Evolutionary conservation across 2,113 vertebrate genomes (phyloP).

Genomic region (Bubo blakistoni): DNA sequence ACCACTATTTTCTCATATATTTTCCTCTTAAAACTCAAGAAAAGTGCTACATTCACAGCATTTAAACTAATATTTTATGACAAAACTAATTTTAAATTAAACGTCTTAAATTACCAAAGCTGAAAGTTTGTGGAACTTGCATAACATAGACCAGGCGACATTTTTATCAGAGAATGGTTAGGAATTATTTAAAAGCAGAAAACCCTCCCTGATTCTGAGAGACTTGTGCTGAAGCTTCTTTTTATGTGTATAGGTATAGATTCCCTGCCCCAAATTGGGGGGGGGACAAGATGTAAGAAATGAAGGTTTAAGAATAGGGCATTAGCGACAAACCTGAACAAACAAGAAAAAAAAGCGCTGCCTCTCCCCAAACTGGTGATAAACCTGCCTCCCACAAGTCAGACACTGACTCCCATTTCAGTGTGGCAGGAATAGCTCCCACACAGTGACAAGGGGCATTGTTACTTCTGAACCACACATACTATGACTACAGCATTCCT

Average conservation of each 20-base stretch:
- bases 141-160: not conserved
- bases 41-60: not conserved
- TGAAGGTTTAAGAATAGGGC: fast-evolving
- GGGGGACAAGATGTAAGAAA: not conserved
- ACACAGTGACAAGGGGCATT: not conserved
- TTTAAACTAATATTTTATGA: not conserved
- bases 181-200: not conserved
- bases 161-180: not conserved
- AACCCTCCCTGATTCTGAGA: not conserved
- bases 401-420: not conserved
- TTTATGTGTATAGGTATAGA: not conserved
- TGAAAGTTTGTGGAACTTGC: not conserved
- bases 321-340: not conserved
- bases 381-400: not conserved
- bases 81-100: not conserved
- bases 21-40: not conserved
- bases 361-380: not conserved
- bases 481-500: not conserved
- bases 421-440: not conserved
- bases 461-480: not conserved
- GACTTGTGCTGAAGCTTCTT: not conserved
- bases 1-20: not conserved
- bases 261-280: not conserved
- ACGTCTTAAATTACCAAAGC: not conserved
- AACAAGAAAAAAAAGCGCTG: not conserved